Conservation (phyloP, 2,113 vertebrate genomes). For the Thryonomys swinderianus region DNA sequence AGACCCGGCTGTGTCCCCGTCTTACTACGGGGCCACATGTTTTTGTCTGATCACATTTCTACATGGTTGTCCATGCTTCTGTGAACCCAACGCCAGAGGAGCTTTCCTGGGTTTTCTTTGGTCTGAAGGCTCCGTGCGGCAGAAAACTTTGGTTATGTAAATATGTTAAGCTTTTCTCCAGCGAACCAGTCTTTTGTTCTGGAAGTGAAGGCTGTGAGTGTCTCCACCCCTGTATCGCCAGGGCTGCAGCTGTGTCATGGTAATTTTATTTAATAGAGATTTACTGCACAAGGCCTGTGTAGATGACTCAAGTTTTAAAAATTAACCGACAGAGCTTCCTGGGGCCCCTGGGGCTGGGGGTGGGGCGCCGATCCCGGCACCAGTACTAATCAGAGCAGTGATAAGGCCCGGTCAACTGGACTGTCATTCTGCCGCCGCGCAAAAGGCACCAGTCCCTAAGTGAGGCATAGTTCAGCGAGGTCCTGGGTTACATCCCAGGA, state of each 20-base stretch:
- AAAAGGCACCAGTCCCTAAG: not conserved
- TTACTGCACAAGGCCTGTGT: conserved; percentile 10
- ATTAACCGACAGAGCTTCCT: conserved; percentile 9
- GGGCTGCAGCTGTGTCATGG: not conserved
- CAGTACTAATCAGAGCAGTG: not conserved
- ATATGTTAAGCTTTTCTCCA: not conserved
- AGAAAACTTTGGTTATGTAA: not conserved
- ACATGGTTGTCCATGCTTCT: not conserved
- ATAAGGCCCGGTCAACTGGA: not conserved
- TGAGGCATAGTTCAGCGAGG: not conserved
- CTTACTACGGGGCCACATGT: not conserved
- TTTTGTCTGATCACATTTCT: not conserved
- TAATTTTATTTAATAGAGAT: not conserved
- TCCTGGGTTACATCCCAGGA: not conserved
- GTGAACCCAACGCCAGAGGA: too few species aligned
- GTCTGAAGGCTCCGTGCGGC: not conserved
- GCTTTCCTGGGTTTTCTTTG: not conserved
- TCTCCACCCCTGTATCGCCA: not conserved
- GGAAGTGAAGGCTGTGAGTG: not conserved
- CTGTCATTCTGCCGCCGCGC: not conserved
- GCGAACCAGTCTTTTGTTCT: not conserved
- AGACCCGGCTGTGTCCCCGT: not conserved
- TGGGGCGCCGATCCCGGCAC: not conserved
- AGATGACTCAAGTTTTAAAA: conserved; percentile 48
- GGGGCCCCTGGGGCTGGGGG: not conserved